phyloP scores from a whole-genome alignment of 1,140 invertebrate species.

The Panonychus citri region DNA sequence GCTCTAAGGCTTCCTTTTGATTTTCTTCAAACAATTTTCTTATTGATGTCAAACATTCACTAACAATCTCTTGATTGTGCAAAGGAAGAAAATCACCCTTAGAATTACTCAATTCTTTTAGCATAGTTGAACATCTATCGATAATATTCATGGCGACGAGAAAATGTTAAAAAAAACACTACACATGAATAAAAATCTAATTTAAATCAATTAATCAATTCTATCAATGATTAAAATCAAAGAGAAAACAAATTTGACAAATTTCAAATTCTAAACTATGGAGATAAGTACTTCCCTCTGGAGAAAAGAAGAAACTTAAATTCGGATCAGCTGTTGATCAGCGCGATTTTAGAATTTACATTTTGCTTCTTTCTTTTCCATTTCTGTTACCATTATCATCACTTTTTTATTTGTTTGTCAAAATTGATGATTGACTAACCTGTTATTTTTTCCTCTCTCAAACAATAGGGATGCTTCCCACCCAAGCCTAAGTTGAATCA shows the following conservation, averaged over 20 bases:
- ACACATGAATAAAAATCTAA: too few relatives aligned
- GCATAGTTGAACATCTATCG: conserved; percentile 5
- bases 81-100: conserved; percentile 3
- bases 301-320: too few relatives aligned
- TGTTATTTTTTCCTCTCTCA: conserved; percentile 20
- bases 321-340: too few relatives aligned
- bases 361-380: too few relatives aligned
- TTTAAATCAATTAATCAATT: too few relatives aligned
- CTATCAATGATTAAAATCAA: too few relatives aligned
- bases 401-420: conserved; percentile 4
- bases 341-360: too few relatives aligned
- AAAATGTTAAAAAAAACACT: too few relatives aligned
- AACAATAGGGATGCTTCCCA: conserved; percentile 40
- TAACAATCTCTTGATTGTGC: conserved; percentile 5
- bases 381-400: not conserved
- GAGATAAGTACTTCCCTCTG: too few relatives aligned
- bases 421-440: conserved; percentile 15
- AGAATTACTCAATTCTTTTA: conserved; percentile 5
- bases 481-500: conserved; percentile 34
- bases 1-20: conserved; percentile 30
- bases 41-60: conserved; percentile 49
- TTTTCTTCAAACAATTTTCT: conserved; percentile 45
- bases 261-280: too few relatives aligned
- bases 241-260: too few relatives aligned
- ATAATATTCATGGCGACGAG: conserved; percentile 11